Base-by-base conservation (phyloP, 2,113 vertebrate genomes). In the Tetrax tetrax region DNA sequence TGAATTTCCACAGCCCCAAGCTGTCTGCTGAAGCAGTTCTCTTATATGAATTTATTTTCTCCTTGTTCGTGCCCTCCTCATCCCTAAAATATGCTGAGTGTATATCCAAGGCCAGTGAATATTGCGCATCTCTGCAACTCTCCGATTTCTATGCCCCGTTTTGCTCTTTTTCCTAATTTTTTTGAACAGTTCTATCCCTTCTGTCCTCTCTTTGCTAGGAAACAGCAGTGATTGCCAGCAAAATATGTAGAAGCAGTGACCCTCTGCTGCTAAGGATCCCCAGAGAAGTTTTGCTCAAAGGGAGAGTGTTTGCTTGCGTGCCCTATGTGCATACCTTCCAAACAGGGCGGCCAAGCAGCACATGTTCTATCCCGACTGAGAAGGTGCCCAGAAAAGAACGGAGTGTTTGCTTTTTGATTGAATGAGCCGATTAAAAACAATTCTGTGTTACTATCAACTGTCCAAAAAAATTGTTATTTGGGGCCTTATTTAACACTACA, bases 341-440 rank as follows among this genome's bases (percentile, higher is more conserved):
- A 57, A 29, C 9, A 21, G 59, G 51, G 35, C 12, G 10, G 59
- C 85, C 75, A 75, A 76, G 66, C 31, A 88, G 54, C 88, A 60
- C 53, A 14, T 63, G 14, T 13, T 88, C 41, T 57, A n/a, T 83
- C 23, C 37, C 0, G 2, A 12, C 22, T 53, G 47, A 88, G 80
- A 85, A 85, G 43, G 75, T 77, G 75, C 75, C 79, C 86, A 63
- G 68, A 77, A 77, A 69, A 79, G 50, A 56, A 33, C 21, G 3
- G 18, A 33, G 24, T 91, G 83, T 96, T 95, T 95, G 93, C 63
- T 66, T 63, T 92, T 78, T 84, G 83, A 38, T 71, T 69, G 54
- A 35, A 54, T 66, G 38, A 84, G 35, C 43, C 8, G 50, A 71
- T 91, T 74, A 78, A 68, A 94, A 92, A 28, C 77, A 95, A 57